Conservation (phyloP, 2,888 invertebrate genomes). For the Ganaspis brasiliensis region DNA sequence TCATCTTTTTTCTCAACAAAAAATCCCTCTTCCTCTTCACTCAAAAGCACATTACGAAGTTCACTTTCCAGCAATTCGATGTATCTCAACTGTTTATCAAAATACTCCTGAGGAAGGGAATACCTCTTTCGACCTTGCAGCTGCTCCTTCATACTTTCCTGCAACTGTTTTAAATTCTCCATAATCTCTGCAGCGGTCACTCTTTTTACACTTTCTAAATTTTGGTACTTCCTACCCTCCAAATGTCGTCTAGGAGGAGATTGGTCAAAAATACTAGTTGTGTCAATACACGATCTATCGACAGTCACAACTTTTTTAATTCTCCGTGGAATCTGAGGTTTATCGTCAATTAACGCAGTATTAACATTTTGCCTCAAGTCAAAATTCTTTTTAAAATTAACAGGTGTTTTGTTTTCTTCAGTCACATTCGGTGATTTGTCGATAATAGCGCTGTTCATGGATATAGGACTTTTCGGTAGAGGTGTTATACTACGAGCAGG, state of each 20-base stretch:
- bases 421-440: constrained; percentile 66
- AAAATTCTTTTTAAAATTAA: constrained; percentile 52
- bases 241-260: constrained; percentile 65
- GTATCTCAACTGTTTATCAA: constrained; percentile 71
- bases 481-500: constrained; percentile 63
- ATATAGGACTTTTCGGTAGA: constrained; percentile 70
- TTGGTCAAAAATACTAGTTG: constrained; percentile 76
- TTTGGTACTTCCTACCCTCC: constrained; percentile 61
- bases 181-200: constrained; percentile 69
- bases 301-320: constrained; percentile 68
- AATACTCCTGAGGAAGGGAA: constrained; percentile 70
- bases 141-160: constrained; percentile 60
- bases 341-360: constrained; percentile 75
- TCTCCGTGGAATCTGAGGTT: constrained; percentile 68
- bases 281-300: constrained; percentile 77
- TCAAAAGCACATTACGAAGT: constrained; percentile 71
- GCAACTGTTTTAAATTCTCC: constrained; percentile 71
- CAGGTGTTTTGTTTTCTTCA: constrained; percentile 62
- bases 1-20: constrained; percentile 60
- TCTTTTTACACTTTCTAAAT: constrained; percentile 65
- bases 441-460: constrained; percentile 74
- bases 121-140: constrained; percentile 61
- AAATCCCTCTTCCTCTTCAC: constrained; percentile 73
- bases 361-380: constrained; percentile 72
- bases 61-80: constrained; percentile 73